Base-by-base conservation (phyloP, 2,888 invertebrate species). In the Incurvaria masculella region DNA sequence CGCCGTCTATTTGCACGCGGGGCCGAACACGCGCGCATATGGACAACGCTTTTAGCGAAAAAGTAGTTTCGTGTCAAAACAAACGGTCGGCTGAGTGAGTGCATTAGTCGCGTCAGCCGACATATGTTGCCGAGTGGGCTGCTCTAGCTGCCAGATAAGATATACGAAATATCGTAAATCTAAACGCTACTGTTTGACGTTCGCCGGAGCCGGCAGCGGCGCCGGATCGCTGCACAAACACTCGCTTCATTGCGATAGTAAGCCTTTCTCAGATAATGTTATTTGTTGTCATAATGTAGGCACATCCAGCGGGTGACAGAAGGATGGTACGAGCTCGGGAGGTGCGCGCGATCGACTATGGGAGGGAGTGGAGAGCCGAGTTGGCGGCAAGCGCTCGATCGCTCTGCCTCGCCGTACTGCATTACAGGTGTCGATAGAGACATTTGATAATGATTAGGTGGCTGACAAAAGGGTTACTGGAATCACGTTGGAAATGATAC, bases 91-190 rank as follows among this genome's bases (percentile, higher is more conserved):
- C 33, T n/a, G 33, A n/a, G 14, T 23, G 33, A 8, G 14, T 72
- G 72, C 74, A 75, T 76, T 78, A 76, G 61, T 64, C 68, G 63
- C 58, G 62, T 64, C 60, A 53, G 53, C 59, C 61, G 68, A 67
- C 78, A 78, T 76, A 74, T 75, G 76, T 66, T 66, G 65, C 64
- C 61, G 66, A 76, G 76, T 76, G 72, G 68, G 56, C 65, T 66
- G 33, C 33, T 56, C 68, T 78, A 78, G 56, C 65, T 66, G 33
- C 33, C 56, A 68, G 78, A 78, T 78, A 76, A 78, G 78, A 76
- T 76, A 76, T 68, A 72, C 73, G 73, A 69, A 74, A 74, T 78
- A 78, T 76, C 73, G 71, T 71, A 68, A 66, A 68, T 66, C 61
- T 63, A 55, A 64, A 61, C 62, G 72, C 76, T 75, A 76, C 78